Conservation (phyloP, 2,797 vertebrate species). For the Brotula barbata region DNA sequence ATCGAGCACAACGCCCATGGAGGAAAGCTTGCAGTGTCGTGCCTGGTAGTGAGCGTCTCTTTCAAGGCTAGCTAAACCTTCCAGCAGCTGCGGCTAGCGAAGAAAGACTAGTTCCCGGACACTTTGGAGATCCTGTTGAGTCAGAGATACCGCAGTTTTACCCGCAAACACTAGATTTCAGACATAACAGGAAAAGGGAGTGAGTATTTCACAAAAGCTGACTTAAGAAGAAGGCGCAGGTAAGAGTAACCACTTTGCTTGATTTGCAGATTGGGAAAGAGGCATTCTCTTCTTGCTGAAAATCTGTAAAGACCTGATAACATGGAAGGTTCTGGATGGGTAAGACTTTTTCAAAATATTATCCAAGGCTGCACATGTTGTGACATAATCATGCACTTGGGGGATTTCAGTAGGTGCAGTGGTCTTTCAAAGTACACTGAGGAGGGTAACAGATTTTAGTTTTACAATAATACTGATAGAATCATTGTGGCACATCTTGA, state of each 20-base stretch:
- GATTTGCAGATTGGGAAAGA: constrained; percentile 98
- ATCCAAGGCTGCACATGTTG: constrained; percentile 59
- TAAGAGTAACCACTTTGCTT: constrained; percentile 98
- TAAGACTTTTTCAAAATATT: constrained; percentile 85
- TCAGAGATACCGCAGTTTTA: constrained; percentile 88
- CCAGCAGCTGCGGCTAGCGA: constrained; percentile 89
- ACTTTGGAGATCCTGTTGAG: constrained; percentile 88
- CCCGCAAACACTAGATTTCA: constrained; percentile 90
- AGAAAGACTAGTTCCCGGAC: constrained; percentile 86
- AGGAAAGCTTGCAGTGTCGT: constrained; percentile 91
- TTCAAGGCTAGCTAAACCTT: constrained; percentile 92
- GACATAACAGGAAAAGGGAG: constrained; percentile 93
- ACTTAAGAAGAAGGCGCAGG: constrained; percentile 85
- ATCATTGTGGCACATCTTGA: constrained; percentile 2
- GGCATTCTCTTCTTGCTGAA: constrained; percentile 87
- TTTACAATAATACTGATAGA: too few species aligned
- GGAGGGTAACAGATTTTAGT: constrained; percentile 15
- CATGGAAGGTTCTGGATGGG: constrained; percentile 93
- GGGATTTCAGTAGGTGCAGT: constrained; percentile 17
- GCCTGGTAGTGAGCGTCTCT: constrained; percentile 89
- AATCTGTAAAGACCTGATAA: constrained; percentile 92
- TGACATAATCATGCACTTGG: constrained; percentile 38
- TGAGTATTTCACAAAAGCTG: constrained; percentile 92
- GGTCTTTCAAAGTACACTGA: constrained; percentile 30
- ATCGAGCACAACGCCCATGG: constrained; percentile 88